Evolutionary conservation across 92 coral and sea anemone species (phyloP).

Genomic region (Phymanthus crucifer): DNA sequence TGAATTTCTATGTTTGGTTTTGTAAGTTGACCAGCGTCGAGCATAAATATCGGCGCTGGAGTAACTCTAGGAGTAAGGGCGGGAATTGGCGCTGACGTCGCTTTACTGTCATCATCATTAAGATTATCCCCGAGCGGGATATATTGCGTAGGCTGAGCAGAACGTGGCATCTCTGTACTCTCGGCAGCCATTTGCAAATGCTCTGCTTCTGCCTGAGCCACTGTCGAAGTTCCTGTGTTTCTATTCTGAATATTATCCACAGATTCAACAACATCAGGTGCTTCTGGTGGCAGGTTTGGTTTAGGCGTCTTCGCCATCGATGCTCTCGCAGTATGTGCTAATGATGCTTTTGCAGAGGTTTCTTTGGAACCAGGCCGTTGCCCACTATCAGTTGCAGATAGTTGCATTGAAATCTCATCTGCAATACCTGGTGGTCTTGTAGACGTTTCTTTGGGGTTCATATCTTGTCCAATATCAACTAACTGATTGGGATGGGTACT

Average conservation of each 20-base stretch:
- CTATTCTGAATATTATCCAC: not conserved
- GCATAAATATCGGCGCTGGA: not conserved
- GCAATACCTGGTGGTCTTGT: too few relatives aligned
- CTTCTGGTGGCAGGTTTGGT: not conserved
- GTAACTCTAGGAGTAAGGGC: not conserved
- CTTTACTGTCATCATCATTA: not conserved
- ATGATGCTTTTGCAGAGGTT: too few relatives aligned
- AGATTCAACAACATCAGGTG: not conserved
- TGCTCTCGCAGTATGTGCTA: too few relatives aligned
- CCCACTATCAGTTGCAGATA: too few relatives aligned
- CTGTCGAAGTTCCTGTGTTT: not conserved
- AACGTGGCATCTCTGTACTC: not conserved
- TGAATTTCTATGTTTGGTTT: not conserved
- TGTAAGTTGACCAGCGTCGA: not conserved
- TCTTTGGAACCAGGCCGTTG: too few relatives aligned
- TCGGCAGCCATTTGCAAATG: not conserved
- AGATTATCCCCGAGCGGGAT: not conserved
- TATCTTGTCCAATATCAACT: too few relatives aligned
- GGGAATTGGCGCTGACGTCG: not conserved
- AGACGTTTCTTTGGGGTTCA: too few relatives aligned
- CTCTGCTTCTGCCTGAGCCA: not conserved
- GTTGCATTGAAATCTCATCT: too few relatives aligned
- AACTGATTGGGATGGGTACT: too few relatives aligned
- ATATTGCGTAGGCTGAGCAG: not conserved
- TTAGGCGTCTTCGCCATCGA: not conserved